Evolutionary conservation across 2,113 vertebrate species (phyloP).

Genomic region (Oncorhynchus tshawytscha): DNA sequence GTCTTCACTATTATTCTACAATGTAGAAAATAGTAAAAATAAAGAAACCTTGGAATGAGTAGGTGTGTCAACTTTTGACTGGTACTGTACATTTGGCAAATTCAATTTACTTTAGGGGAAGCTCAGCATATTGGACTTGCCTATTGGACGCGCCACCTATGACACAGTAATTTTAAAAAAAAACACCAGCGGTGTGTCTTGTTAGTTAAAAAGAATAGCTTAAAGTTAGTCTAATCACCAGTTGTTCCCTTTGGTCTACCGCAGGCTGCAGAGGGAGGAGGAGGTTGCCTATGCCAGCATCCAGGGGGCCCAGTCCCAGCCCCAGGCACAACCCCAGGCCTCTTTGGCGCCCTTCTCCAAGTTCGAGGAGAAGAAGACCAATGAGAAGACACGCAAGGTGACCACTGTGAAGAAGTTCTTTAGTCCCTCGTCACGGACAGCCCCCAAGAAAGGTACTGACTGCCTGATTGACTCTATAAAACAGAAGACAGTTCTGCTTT

Average conservation of each 20-base stretch:
- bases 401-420: constrained; percentile 99
- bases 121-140: too few relatives aligned
- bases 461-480: neutral
- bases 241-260: neutral
- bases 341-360: constrained; percentile 89
- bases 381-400: constrained; percentile 94
- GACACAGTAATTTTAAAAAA: neutral
- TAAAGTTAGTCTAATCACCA: neutral
- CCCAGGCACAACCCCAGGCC: constrained; percentile 59
- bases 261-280: constrained; percentile 92
- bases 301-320: constrained; percentile 79
- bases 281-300: constrained; percentile 93
- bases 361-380: constrained; percentile 98
- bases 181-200: neutral
- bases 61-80: too few relatives aligned
- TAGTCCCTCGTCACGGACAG: constrained; percentile 87
- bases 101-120: too few relatives aligned
- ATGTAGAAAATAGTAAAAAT: too few relatives aligned
- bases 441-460: constrained; percentile 87
- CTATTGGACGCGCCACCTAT: too few relatives aligned
- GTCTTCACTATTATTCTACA: too few relatives aligned
- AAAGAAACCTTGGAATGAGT: too few relatives aligned
- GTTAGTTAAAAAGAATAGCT: neutral
- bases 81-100: too few relatives aligned
- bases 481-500: neutral